Evolutionary conservation across 37 sponge, comb jelly and placozoan genomes (phyloP).

Genomic region (Cladorhizidae sp.): DNA sequence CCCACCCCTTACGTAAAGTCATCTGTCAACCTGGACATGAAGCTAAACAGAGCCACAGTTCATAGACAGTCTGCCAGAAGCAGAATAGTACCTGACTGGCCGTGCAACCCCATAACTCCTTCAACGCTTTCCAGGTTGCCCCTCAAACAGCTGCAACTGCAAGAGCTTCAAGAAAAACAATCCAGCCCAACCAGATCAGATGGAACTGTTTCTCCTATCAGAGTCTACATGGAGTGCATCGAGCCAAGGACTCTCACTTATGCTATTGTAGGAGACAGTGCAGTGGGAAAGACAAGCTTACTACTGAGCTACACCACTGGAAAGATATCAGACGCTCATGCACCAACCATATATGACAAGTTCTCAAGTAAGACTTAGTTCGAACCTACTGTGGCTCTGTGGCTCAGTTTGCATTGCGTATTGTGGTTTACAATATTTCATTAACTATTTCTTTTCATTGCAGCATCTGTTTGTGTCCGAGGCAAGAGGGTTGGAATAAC

Average conservation of each 20-base stretch:
- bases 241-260: conserved; percentile 53
- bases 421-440: too few relatives aligned
- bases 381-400: too few relatives aligned
- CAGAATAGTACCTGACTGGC: background rate
- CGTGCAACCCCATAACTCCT: background rate
- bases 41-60: background rate
- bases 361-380: conserved; percentile 58
- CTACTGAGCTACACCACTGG: conserved; percentile 70
- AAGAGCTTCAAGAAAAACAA: too few relatives aligned
- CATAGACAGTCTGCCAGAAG: background rate
- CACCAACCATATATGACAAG: conserved; percentile 81
- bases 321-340: conserved; percentile 61
- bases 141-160: background rate
- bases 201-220: conserved; percentile 38
- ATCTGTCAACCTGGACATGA: conserved; percentile 16
- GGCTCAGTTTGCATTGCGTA: too few relatives aligned
- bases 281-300: conserved; percentile 79
- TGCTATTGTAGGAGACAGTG: conserved; percentile 81
- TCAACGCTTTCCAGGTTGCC: background rate
- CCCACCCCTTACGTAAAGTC: conserved; percentile 23
- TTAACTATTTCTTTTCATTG: too few relatives aligned
- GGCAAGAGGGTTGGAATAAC: conserved; percentile 69
- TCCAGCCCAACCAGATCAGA: conserved; percentile 10
- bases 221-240: conserved; percentile 56
- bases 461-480: conserved; percentile 62